A percentile compares a stretch with the other conserved stretches of the same genome.
Evolutionary conservation across 2,888 invertebrate species (phyloP).

Genomic region (Phaonia tiefii): DNA sequence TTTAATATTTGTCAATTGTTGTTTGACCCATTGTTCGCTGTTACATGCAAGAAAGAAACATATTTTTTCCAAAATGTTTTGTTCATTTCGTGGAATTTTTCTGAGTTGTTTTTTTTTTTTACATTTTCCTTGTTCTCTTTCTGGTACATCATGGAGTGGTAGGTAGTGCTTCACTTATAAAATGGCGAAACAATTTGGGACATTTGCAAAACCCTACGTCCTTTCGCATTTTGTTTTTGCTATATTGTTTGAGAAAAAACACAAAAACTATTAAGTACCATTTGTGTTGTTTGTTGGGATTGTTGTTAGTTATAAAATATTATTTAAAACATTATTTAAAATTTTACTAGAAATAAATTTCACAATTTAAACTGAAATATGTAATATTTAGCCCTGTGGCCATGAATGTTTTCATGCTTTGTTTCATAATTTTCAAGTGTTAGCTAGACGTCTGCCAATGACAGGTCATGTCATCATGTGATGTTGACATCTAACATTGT

Average conservation of each 20-base stretch:
- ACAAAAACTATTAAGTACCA: no score
- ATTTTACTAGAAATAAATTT: no score
- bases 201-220: no score
- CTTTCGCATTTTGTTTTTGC: no score
- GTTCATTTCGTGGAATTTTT: background rate
- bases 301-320: no score
- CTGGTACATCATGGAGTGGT: background rate
- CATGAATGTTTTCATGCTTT: background rate
- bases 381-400: background rate
- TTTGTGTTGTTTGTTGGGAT: background rate
- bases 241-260: no score
- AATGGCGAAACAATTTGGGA: no score
- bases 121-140: background rate
- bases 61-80: background rate
- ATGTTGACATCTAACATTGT: background rate
- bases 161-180: no score
- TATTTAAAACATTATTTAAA: no score
- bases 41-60: no score
- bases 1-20: slow-evolving; percentile 69
- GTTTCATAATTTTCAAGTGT: background rate
- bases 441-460: background rate
- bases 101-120: background rate
- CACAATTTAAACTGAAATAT: no score
- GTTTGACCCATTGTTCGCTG: slow-evolving; percentile 25
- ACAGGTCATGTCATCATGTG: background rate